These are phyloP conservation scores for Doris montereyensis DNA, from an alignment of 2,888 invertebrate genomes.

Conservation along the genomic window DNA sequence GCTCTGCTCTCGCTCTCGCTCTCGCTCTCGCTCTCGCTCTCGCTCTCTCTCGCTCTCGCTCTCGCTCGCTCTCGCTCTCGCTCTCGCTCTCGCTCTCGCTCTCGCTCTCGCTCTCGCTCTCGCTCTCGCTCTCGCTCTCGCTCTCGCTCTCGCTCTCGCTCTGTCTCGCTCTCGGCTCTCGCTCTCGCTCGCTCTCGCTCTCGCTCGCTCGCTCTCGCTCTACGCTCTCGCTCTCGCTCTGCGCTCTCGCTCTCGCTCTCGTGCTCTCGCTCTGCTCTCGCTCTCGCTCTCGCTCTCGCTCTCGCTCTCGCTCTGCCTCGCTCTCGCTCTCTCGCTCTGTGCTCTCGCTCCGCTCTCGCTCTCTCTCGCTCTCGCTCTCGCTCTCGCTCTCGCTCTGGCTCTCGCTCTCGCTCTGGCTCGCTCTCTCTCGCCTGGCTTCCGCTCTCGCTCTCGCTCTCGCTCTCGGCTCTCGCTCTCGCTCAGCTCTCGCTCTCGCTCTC, in stretches of 20 bases:
- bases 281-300: not conserved
- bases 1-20: conserved; percentile 3
- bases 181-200: not conserved
- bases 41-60: not conserved
- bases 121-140: not conserved
- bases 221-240: not conserved
- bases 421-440: not conserved
- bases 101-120: not conserved
- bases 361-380: conserved; percentile 14
- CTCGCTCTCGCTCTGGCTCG: conserved; percentile 3
- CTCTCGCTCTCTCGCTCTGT: not conserved
- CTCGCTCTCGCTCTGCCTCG: not conserved
- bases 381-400: conserved; percentile 9
- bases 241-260: not conserved
- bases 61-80: not conserved
- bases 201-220: not conserved
- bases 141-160: not conserved
- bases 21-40: conserved; percentile 1
- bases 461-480: too few species aligned
- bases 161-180: not conserved
- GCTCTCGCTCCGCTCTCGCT: not conserved
- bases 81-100: not conserved
- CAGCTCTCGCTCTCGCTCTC: too few species aligned
- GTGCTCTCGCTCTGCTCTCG: not conserved
- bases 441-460: too few species aligned